Conservation (phyloP, 2,113 vertebrate species). For the Orientallactaga bullata region DNA sequence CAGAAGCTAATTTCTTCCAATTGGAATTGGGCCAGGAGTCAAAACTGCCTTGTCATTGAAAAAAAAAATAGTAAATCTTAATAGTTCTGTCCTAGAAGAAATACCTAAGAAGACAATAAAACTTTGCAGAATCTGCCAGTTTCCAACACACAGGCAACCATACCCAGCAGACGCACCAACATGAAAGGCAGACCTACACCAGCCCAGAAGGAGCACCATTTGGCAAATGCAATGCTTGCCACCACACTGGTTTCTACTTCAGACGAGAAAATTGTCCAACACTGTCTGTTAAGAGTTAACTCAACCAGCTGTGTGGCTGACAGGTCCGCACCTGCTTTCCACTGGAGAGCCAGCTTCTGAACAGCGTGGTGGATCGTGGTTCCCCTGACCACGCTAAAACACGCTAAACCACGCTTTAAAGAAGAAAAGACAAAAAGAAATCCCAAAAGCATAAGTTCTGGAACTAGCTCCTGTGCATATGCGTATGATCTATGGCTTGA, state of each 20-base stretch:
- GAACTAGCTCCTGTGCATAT: not conserved
- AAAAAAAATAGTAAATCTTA: constrained; percentile 15
- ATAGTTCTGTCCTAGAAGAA: constrained; percentile 33
- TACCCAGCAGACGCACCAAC: constrained; percentile 66
- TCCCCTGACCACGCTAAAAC: not conserved
- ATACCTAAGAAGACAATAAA: constrained; percentile 44
- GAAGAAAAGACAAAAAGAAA: not conserved
- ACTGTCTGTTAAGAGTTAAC: constrained; percentile 62
- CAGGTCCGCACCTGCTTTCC: constrained; percentile 70
- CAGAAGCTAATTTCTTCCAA: constrained; percentile 23
- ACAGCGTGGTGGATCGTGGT: not conserved
- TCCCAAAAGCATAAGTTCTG: not conserved
- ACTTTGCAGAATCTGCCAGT: constrained; percentile 46
- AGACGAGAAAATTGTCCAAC: constrained; percentile 62
- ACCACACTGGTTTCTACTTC: constrained; percentile 69
- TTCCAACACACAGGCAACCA: constrained; percentile 41
- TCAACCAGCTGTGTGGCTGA: constrained; percentile 75
- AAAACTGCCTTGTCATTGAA: constrained; percentile 30
- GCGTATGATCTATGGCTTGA: not conserved
- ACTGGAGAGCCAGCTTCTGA: not conserved
- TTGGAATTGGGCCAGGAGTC: not conserved
- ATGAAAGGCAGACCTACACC: constrained; percentile 44
- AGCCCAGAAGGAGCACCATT: constrained; percentile 51
- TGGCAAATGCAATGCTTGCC: constrained; percentile 51
- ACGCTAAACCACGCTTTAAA: not conserved